Evolutionary conservation across 2,797 vertebrate genomes (phyloP), one percentile per base, ranked within the genome.

Genomic region (Choloepus didactylus): DNA sequence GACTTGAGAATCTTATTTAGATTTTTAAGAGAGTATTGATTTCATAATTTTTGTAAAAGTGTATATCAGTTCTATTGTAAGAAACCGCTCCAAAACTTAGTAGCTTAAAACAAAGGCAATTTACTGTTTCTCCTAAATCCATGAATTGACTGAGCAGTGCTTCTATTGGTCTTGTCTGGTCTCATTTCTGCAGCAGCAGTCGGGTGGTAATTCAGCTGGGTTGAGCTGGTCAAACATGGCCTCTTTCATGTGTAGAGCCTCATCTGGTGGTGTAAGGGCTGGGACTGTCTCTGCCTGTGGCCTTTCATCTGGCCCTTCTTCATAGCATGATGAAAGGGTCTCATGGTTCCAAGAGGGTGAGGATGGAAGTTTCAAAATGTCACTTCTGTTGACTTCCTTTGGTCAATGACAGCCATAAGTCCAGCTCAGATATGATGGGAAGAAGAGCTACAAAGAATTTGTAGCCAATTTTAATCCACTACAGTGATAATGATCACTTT

Each of bases 61-160:
- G 7, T 75, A 54, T 59, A 77, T 79, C 8, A 59, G 59, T 82
- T 87, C 21, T 81, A 59, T 89, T 56, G 60, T 66, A 81, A 76
- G 38, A 87, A 86, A 72, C 18, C 66, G 80, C 46, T 90, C 44
- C 23, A 89, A 92, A 95, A 76, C 25, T 66, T 60, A 66, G 59
- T 89, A 59, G 54, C 70, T 83, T 66, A 77, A 85, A 84, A 76
- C 62, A 70, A 93, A 89, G 89, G n/a, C 9, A 49, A 56, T 54
- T 19, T 31, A 29, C 67, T 69, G 38, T 3, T 41, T 70, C 38
- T 87, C 29, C 8, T 51, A 82, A 35, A 16, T 75, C 46, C 75
- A 27, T 86, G 75, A 89, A 89, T 46, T 93, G 56, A 76, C 16
- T 76, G 44, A n/a, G 27, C 12, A 27, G n/a, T 54, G 10, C 27